Evolutionary conservation across 2,888 invertebrate genomes (phyloP).

Genomic region (Rhorus exstirpatorius): DNA sequence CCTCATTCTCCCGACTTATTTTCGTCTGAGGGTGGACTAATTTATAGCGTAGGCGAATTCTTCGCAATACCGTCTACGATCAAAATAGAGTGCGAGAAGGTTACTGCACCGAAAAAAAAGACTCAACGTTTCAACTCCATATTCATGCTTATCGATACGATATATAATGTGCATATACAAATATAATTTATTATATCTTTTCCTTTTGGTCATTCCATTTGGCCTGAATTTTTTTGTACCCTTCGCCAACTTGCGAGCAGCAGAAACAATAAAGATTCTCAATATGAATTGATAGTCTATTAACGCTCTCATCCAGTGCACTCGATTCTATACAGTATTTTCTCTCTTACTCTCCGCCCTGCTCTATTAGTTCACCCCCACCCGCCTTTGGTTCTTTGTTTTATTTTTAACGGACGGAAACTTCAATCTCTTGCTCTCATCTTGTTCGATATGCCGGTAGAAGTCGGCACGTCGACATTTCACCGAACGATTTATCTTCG

Average conservation of each 20-base stretch:
- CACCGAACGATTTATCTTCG: constrained; percentile 78
- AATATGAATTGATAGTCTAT: constrained; percentile 76
- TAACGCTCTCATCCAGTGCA: constrained; percentile 60
- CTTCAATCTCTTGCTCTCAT: constrained; percentile 28
- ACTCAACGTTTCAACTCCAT: neutral
- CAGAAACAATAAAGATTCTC: constrained; percentile 65
- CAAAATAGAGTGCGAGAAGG: neutral
- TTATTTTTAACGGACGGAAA: constrained; percentile 40
- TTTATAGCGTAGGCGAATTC: neutral
- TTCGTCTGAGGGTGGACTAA: neutral
- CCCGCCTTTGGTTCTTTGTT: neutral
- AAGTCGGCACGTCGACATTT: constrained; percentile 71
- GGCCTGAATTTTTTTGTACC: neutral
- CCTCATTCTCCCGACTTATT: neutral
- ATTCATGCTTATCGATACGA: neutral
- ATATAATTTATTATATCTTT: too few species aligned
- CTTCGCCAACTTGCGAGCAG: constrained; percentile 3
- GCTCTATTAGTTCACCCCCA: constrained; percentile 37
- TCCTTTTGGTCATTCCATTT: neutral
- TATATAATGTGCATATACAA: too few species aligned
- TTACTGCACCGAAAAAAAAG: neutral
- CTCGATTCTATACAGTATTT: constrained; percentile 26
- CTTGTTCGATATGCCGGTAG: constrained; percentile 44
- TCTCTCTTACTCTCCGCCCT: constrained; percentile 16
- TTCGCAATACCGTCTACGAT: neutral